phyloP scores from a whole-genome alignment of 2,113 vertebrate species.

The Marcusenius ussheri region DNA sequence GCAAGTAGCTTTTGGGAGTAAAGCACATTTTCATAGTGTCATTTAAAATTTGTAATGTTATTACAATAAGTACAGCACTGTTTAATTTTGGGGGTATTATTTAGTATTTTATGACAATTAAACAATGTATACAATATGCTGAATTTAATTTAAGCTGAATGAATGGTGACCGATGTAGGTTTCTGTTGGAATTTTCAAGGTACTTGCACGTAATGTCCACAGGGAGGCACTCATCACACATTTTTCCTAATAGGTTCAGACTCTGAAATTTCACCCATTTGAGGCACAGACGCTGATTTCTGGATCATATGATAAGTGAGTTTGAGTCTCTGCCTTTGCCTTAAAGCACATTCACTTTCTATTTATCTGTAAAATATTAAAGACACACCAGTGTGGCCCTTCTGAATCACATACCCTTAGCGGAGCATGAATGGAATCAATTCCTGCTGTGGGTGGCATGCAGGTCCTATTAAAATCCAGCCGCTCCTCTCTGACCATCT shows the following conservation, averaged over 20 bases:
- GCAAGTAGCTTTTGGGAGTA: neutral
- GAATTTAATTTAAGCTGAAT: neutral
- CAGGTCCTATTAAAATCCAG: neutral
- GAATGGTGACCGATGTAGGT: neutral
- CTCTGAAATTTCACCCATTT: conserved; percentile 85
- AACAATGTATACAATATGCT: neutral
- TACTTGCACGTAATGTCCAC: neutral
- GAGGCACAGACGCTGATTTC: conserved; percentile 94
- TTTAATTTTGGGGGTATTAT: neutral
- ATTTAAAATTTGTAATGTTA: neutral
- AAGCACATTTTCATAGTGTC: neutral
- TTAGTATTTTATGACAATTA: neutral
- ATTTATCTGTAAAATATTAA: neutral
- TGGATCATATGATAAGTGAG: conserved; percentile 92
- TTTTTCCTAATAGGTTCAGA: conserved; percentile 73
- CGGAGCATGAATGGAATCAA: neutral
- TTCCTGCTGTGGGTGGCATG: neutral
- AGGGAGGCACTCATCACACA: neutral
- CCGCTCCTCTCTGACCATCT: neutral
- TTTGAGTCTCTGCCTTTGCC: neutral
- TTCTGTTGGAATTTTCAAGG: neutral
- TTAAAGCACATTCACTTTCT: neutral
- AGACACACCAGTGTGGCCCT: neutral
- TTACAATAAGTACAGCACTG: neutral
- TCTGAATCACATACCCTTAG: neutral